Conservation (phyloP, 64 coral and sea anemone genomes). For the Montipora foliosa region DNA sequence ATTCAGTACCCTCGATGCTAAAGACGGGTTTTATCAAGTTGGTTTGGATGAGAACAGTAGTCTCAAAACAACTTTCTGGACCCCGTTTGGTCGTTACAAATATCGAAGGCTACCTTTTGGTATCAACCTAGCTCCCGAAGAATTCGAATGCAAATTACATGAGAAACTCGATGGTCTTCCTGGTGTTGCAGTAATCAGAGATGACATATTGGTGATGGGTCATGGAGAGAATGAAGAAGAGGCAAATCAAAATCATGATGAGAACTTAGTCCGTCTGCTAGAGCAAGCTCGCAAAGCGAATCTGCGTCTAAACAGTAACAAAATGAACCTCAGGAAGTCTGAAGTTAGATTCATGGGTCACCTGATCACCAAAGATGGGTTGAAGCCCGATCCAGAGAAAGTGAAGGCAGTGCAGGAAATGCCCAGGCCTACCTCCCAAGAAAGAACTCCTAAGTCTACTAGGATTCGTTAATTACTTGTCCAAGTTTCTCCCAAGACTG, state of each 20-base stretch:
- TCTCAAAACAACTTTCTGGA: constrained; percentile 29
- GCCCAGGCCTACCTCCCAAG: constrained; percentile 18
- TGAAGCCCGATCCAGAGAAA: constrained; percentile 52
- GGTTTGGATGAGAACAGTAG: constrained; percentile 19
- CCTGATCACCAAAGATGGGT: constrained; percentile 10
- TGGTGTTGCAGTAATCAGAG: neutral
- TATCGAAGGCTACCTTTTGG: constrained; percentile 30
- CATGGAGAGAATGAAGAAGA: neutral
- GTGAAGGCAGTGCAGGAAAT: constrained; percentile 1
- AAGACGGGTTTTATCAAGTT: constrained; percentile 40
- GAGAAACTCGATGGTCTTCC: constrained; percentile 30
- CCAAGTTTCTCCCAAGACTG: constrained; percentile 36
- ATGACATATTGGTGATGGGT: too few species aligned
- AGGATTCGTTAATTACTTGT: constrained; percentile 53
- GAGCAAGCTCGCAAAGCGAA: constrained; percentile 15
- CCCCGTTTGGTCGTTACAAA: constrained; percentile 17
- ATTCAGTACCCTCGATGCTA: constrained; percentile 3
- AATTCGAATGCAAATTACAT: constrained; percentile 23
- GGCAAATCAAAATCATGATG: constrained; percentile 7
- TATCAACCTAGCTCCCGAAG: constrained; percentile 26
- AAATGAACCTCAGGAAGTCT: constrained; percentile 6
- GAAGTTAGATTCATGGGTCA: constrained; percentile 58
- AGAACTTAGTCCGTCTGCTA: neutral
- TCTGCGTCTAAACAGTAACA: constrained; percentile 26
- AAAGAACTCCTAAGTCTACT: constrained; percentile 17